Evolutionary conservation across 2,888 invertebrate species (phyloP).

Genomic region (Campoplex nolae): DNA sequence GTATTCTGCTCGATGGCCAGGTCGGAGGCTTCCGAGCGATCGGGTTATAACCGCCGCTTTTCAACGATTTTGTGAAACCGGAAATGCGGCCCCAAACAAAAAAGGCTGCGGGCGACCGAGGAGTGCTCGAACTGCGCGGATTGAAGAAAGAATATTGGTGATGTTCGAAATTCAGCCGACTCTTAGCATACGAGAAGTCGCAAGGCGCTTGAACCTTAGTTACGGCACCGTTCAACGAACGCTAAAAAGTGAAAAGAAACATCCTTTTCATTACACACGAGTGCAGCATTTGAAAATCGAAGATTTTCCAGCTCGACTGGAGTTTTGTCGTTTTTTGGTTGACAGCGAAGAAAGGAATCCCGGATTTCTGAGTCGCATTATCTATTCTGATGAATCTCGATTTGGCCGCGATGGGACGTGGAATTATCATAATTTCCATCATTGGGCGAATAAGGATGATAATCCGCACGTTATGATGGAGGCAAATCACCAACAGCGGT

Average conservation of each 20-base stretch:
- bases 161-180: not conserved
- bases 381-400: not conserved
- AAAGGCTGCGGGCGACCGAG: not conserved
- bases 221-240: not conserved
- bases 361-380: not conserved
- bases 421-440: not conserved
- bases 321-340: not conserved
- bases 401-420: not conserved
- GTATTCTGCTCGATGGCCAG: not conserved
- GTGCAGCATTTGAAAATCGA: not conserved
- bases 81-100: not conserved
- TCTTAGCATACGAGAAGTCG: not conserved
- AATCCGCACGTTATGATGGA: not conserved
- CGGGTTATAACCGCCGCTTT: not conserved
- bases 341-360: not conserved
- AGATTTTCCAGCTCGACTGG: not conserved
- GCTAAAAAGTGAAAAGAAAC: not conserved
- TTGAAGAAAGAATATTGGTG: not conserved
- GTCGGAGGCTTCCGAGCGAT: not conserved
- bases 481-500: too few relatives aligned
- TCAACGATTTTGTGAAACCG: not conserved
- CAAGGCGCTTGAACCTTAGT: not conserved
- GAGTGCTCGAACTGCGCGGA: not conserved
- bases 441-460: not conserved
- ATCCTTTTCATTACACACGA: not conserved